Base-by-base conservation (phyloP, 1,140 invertebrate species). In the Ectropis grisescens region DNA sequence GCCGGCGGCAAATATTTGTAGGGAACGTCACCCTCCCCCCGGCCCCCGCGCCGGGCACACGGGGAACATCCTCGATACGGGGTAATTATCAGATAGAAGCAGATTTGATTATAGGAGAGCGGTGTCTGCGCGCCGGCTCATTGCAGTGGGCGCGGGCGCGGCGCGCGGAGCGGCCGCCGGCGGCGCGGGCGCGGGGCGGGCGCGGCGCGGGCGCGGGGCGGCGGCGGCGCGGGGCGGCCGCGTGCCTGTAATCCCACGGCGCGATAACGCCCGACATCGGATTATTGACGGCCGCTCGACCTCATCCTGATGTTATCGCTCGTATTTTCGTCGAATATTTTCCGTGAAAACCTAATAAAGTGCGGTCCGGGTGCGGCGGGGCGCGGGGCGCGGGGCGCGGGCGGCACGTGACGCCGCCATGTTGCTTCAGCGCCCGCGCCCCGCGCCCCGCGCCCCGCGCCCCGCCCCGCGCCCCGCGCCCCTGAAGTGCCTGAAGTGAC, bases 1-100 rank as follows among this genome's bases (percentile, higher is more conserved):
- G 37, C 55, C 50, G 50, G 49, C 32, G 11, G 47, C 60, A 54
- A 69, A 69, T 67, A 69, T 69, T 69, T 58, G 58, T 57, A 51
- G 53, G 46, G 47, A 46, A 33, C 56, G 53, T 41, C 37, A 30
- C 29, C 33, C 13, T 30, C 23, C 24, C 23, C 29, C 11, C 33
- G 7, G 19, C 14, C 29, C 25, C 29, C 27, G 15, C 24, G 24
- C 29, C 28, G 13, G 23, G 23, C 22, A 22, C 13, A n/a, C 13
- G n/a, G n/a, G 2, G 9, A 70, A 40, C 56, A 70, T 69, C 65
- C 59, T 56, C 43, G 72, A 74, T 78, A 76, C 33, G 40, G 49
- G 46, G 37, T 69, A 72, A 71, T 76, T 78, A 78, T 78, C 72
- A 74, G 72, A 78, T 78, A 78, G 47, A 58, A 58, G 45, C 41